These are phyloP conservation scores for Cheilosia variabilis DNA, from an alignment of 2,888 invertebrate species.

Conservation along the genomic window DNA sequence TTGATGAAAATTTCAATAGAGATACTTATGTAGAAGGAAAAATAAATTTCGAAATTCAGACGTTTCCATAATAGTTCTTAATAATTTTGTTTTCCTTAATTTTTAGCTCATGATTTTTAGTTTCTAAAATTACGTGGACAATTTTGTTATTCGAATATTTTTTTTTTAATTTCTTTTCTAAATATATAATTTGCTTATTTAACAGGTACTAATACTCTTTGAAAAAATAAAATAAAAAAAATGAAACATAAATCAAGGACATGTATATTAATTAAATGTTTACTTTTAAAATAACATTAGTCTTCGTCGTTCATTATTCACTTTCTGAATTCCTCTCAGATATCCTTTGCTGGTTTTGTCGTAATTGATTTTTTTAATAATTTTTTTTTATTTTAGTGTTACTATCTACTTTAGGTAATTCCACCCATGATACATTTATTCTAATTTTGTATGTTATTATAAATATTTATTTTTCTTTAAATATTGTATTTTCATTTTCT, in stretches of 20 bases:
- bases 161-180: conserved; percentile 37
- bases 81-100: conserved; percentile 16
- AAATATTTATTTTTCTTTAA: conserved; percentile 26
- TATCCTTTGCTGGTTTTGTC: conserved; percentile 30
- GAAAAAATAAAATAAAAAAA: conserved; percentile 13
- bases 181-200: conserved; percentile 60
- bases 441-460: conserved; percentile 9
- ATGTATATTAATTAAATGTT: conserved; percentile 5
- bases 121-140: conserved; percentile 54
- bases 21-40: not conserved
- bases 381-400: conserved; percentile 18
- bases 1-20: too few relatives aligned
- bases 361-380: not conserved
- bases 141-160: conserved; percentile 41
- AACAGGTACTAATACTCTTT: conserved; percentile 74
- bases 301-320: conserved; percentile 20
- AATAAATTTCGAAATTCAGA: conserved; percentile 1
- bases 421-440: conserved; percentile 39
- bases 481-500: conserved; percentile 21
- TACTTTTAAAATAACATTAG: conserved; percentile 20
- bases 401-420: conserved; percentile 53
- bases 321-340: conserved; percentile 31
- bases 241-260: not conserved
- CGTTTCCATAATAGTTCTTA: too few relatives aligned
- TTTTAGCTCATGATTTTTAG: conserved; percentile 6